Conservation (phyloP, 2,888 invertebrate species). For the Drosophila fulvimacula region DNA sequence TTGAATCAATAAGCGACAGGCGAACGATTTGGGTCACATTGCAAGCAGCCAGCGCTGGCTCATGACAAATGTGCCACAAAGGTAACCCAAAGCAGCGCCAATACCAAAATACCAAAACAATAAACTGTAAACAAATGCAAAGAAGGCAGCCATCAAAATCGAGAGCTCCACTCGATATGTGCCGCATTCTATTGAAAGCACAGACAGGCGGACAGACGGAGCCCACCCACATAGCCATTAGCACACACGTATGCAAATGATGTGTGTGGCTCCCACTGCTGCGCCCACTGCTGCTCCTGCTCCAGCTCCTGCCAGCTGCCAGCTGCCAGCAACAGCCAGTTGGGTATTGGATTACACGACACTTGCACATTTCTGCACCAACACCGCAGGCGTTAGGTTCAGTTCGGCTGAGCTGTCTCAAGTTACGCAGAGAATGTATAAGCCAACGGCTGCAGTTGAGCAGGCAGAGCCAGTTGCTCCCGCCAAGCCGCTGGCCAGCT, state of each 20-base stretch:
- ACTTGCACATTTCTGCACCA: constrained; percentile 81
- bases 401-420: constrained; percentile 33
- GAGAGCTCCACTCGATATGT: constrained; percentile 74
- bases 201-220: constrained; percentile 11
- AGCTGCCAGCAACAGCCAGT: constrained; percentile 35
- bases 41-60: constrained; percentile 76
- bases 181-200: constrained; percentile 45
- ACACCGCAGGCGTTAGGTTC: constrained; percentile 77
- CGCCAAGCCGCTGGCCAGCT: constrained; percentile 15
- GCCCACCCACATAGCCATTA: constrained; percentile 7
- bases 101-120: constrained; percentile 64
- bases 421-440: constrained; percentile 37
- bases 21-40: constrained; percentile 83
- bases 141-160: constrained; percentile 73
- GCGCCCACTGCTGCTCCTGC: no score
- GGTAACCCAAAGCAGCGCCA: constrained; percentile 73
- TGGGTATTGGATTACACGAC: constrained; percentile 77
- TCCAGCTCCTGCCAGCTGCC: background rate
- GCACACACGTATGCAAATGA: constrained; percentile 56
- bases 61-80: constrained; percentile 82
- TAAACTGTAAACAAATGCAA: constrained; percentile 78
- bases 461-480: constrained; percentile 2
- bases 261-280: constrained; percentile 37
- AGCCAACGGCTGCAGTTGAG: constrained; percentile 6
- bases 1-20: constrained; percentile 85